Conservation (phyloP, 2,888 invertebrate species). For the Ptychoptera albimana region DNA sequence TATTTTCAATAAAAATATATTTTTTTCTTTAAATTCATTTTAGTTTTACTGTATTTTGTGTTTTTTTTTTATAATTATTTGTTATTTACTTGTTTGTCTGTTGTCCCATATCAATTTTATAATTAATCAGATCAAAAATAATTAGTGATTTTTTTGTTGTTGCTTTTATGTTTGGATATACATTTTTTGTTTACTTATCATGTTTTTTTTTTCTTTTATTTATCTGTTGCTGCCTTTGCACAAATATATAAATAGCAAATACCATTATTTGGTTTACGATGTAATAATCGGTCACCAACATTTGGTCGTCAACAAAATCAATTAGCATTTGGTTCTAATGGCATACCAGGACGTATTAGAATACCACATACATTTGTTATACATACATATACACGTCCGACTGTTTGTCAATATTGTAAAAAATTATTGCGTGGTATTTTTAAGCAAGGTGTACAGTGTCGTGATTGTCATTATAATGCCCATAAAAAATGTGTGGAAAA, state of each 20-base stretch:
- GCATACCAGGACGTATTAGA: constrained; percentile 32
- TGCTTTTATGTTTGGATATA: no score
- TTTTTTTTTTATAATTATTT: no score
- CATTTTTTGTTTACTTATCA: background rate
- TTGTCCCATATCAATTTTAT: no score
- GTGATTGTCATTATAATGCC: constrained; percentile 92
- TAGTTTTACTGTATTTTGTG: no score
- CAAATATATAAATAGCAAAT: no score
- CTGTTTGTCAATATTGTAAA: constrained; percentile 91
- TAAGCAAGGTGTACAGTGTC: constrained; percentile 93
- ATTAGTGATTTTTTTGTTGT: no score
- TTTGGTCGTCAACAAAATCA: constrained; percentile 40
- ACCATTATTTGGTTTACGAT: no score
- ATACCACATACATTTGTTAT: constrained; percentile 95
- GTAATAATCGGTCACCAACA: constrained; percentile 47
- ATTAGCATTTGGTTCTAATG: background rate
- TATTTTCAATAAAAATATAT: no score
- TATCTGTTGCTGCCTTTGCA: background rate
- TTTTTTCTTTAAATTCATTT: no score
- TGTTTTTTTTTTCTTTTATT: constrained; percentile 1
- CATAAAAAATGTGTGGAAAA: constrained; percentile 87
- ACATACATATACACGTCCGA: constrained; percentile 92
- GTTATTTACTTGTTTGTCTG: no score
- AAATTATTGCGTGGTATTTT: constrained; percentile 89
- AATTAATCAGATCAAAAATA: no score